phyloP scores from a whole-genome alignment of 2,888 invertebrate genomes.

The Oasisia sp. region DNA sequence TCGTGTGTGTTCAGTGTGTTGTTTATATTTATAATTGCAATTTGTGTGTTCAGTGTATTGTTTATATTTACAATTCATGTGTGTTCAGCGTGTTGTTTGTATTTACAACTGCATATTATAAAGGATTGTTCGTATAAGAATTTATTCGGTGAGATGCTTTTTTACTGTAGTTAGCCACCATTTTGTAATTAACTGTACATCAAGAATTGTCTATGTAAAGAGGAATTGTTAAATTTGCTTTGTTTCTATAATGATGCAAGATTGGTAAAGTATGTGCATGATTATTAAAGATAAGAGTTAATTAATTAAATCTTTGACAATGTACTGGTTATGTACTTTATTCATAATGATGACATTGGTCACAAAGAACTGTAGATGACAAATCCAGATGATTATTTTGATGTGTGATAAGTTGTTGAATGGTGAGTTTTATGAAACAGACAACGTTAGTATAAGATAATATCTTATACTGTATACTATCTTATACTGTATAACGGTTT shows the following conservation, averaged over 20 bases:
- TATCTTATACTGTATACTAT: background rate
- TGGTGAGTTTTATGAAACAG: background rate
- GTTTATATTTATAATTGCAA: background rate
- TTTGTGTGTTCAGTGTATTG: background rate
- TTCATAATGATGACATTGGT: background rate
- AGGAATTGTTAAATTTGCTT: background rate
- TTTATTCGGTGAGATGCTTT: background rate
- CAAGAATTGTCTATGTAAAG: background rate
- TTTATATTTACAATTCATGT: background rate
- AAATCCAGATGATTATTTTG: background rate
- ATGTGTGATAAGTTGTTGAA: background rate
- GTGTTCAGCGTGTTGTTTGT: background rate
- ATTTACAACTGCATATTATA: background rate
- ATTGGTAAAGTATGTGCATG: background rate
- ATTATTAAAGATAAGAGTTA: background rate
- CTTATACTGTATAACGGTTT: background rate
- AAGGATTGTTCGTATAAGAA: background rate
- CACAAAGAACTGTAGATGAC: background rate
- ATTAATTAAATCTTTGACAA: background rate
- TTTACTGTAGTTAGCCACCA: background rate
- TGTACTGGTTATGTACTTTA: background rate
- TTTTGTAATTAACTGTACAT: background rate
- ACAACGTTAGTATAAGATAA: background rate
- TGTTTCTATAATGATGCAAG: background rate
- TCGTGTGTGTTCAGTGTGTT: slow-evolving; percentile 7